Base-by-base conservation (phyloP, 2,113 vertebrate species). In the Phalacrocorax aristotelis region DNA sequence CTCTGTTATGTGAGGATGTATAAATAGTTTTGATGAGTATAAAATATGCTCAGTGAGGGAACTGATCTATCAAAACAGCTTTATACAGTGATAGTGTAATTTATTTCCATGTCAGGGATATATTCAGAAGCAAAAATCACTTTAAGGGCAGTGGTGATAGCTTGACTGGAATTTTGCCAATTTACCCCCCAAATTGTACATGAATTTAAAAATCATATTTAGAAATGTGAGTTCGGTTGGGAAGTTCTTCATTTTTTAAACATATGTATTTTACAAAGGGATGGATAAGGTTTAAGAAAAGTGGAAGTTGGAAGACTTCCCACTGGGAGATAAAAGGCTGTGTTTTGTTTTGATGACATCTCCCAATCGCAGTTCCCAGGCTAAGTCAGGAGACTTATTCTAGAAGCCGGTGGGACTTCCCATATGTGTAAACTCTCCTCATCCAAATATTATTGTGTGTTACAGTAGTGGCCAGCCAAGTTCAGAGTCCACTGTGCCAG, bases 81-180 rank as follows among this genome's bases (percentile, higher is more conserved):
- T 96, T 93, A 80, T 78, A 61, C 76, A 61, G 79, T 34, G 71
- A 93, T 70, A 72, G 86, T 78, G 61, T 51, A 66, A 91, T 80
- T 96, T 91, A 79, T 96, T 69, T 89, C 76, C 38, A 80, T 80
- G 82, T 90, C 76, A 79, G 76, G 51, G 70, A 75, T 96, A 72
- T 87, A 93, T 89, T 94, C 60, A n/a, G 95, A 93, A 91, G 83
- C 92, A 95, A 97, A 97, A 97, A 96, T 87, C 90, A 89, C 93
- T 97, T 89, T 95, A 97, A 97, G 95, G 97, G 96, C 34, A 23
- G 81, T 83, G 72, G 19, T 84, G 95, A 96, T 84, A 68, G 81
- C 85, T 69, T 65, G 78, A 65, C 46, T 91, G 95, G 94, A 96
- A 57, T 84, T 90, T 88, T 95, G 91, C 94, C 92, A 94, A 27